phyloP scores from a whole-genome alignment of 2,888 invertebrate genomes.

The Temnothorax unifasciatus region DNA sequence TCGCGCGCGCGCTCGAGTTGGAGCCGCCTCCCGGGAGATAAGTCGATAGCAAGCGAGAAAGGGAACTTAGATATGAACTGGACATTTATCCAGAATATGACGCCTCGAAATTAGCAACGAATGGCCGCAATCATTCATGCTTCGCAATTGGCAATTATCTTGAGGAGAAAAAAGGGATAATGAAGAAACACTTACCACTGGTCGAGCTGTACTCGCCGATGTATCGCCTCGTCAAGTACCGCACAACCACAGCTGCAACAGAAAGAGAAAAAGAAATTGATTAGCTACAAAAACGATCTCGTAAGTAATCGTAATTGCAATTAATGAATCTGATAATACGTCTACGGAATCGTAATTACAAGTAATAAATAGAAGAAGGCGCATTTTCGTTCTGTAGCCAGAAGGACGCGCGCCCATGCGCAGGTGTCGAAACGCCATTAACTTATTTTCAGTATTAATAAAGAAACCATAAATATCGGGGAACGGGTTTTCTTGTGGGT shows the following conservation, averaged over 20 bases:
- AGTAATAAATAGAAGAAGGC: neutral
- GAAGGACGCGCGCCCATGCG: conserved; percentile 10
- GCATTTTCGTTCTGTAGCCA: conserved; percentile 20
- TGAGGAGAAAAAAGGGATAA: conserved; percentile 16
- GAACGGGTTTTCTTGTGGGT: conserved; percentile 37
- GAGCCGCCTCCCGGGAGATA: conserved; percentile 27
- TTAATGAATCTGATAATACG: neutral
- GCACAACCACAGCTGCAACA: conserved; percentile 93
- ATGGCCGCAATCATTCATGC: conserved; percentile 38
- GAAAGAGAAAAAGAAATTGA: conserved; percentile 47
- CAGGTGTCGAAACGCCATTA: conserved; percentile 54
- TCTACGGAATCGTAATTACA: conserved; percentile 29
- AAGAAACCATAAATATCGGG: conserved; percentile 53
- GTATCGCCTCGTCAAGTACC: conserved; percentile 93
- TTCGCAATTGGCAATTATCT: conserved; percentile 31
- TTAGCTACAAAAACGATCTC: conserved; percentile 28
- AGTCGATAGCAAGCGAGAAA: conserved; percentile 42
- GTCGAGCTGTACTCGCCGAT: conserved; percentile 94
- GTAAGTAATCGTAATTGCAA: conserved; percentile 32
- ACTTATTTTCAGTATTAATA: conserved; percentile 47
- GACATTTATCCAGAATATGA: conserved; percentile 36
- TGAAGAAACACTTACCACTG: conserved; percentile 89
- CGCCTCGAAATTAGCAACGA: conserved; percentile 45
- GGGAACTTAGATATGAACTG: conserved; percentile 24
- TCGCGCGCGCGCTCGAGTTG: conserved; percentile 36